Base-by-base conservation (phyloP, 2,797 vertebrate species). In the Corythornis leucogaster region DNA sequence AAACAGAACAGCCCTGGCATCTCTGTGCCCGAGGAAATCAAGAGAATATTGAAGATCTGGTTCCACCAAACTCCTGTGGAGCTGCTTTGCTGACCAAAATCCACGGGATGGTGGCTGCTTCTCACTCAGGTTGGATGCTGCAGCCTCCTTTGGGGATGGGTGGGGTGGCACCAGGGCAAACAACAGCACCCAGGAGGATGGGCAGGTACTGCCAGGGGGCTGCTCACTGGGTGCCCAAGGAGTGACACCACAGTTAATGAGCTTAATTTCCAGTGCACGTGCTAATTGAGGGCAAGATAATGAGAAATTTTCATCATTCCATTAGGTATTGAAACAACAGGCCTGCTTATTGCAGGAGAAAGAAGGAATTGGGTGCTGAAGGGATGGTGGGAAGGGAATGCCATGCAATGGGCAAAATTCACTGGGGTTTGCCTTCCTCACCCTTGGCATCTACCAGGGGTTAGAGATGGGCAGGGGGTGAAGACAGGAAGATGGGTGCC, bases 351-450 rank as follows among this genome's bases (percentile, higher is more conserved):
- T 33, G 33, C 33, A 33, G 33, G 33, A 8, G 33, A 33, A 33
- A 33, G 33, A 33, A 35, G 33, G 33, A 35, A 35, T 9, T 35
- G 33, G 35, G 35, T 38, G 35, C 54, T 22, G n/a, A 22, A 33
- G 54, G 54, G 35, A 12, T 38, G 35, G 35, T 38, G 35, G 35
- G 35, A 10, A 35, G 35, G 35, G 33, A 35, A 35, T 35, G 35
- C 35, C 35, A 35, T 35, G 35, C 35, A 35, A 11, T 35, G 35
- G 35, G 35, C 35, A 38, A 11, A 38, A 38, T 12, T 40, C 14
- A 0, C 13, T 1, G 0, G 5, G 25, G 12, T 31, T 18, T 14
- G 8, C 16, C n/a, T n/a, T 28, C 11, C 46, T 26, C 9, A 0
- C 22, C 33, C 75, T 14, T 5, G 30, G 57, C 7, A 64, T 4